phyloP scores from a whole-genome alignment of 1,140 invertebrate species.

The Drusus annulatus region DNA sequence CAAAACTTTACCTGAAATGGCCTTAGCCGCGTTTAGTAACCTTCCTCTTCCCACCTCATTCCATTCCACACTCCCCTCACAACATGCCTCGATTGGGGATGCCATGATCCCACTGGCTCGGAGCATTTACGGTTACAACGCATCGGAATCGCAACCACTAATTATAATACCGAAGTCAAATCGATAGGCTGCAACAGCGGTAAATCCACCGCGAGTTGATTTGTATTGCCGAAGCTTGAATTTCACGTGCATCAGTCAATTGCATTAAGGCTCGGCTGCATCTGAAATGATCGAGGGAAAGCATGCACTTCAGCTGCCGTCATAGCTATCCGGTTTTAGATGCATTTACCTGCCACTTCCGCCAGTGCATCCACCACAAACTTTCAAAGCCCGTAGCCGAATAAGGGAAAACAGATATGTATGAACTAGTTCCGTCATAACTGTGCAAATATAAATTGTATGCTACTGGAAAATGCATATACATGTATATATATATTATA shows the following conservation, averaged over 20 bases:
- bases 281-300: slow-evolving; percentile 12
- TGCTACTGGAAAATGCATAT: no score
- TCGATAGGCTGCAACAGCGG: background rate
- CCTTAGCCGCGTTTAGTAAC: no score
- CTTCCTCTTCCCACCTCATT: no score
- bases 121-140: no score
- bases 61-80: no score
- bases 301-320: slow-evolving; percentile 1
- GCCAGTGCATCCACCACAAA: background rate
- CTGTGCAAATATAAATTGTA: background rate
- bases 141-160: no score
- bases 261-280: background rate
- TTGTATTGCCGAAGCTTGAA: background rate
- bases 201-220: slow-evolving; percentile 4
- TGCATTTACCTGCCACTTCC: background rate
- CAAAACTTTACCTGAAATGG: no score
- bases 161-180: background rate
- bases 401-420: background rate
- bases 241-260: slow-evolving; percentile 7
- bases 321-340: background rate
- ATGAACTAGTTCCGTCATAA: background rate
- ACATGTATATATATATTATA: no score
- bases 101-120: no score
- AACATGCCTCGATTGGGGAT: no score
- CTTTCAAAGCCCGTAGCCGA: background rate